Percentiles rank a stretch among this genome's conserved stretches.
Conservation (phyloP, 2,113 vertebrate species). For the Podilymbus podiceps region DNA sequence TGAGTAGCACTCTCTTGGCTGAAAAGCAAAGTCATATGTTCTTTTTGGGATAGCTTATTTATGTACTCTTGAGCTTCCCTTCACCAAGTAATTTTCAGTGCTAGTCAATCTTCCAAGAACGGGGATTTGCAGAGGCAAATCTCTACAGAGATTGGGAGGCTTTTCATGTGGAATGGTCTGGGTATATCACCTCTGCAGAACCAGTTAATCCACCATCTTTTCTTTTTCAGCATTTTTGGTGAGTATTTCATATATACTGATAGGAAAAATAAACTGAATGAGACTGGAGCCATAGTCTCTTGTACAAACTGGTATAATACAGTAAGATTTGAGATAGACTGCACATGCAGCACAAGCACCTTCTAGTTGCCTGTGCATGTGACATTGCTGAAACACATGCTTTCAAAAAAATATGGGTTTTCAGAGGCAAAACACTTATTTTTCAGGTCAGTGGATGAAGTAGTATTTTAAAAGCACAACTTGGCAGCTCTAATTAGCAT, state of each 20-base stretch:
- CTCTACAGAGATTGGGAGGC: background rate
- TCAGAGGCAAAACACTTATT: background rate
- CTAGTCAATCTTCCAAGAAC: background rate
- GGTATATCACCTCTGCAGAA: background rate
- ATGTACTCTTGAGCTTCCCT: background rate
- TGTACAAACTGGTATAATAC: background rate
- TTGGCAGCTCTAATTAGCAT: background rate
- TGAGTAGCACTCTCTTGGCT: constrained; percentile 2
- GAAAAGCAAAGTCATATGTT: background rate
- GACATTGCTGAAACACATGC: background rate
- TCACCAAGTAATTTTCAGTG: constrained; percentile 26
- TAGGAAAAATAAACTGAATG: background rate
- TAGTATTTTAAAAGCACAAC: background rate
- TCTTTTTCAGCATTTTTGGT: background rate
- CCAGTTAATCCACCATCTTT: constrained; percentile 2
- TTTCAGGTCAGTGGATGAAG: background rate
- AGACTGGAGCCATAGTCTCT: background rate
- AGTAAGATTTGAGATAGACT: background rate
- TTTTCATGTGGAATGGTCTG: background rate
- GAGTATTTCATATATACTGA: background rate
- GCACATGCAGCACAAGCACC: background rate
- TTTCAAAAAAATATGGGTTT: background rate
- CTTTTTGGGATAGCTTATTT: constrained; percentile 23
- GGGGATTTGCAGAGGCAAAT: constrained; percentile 10
- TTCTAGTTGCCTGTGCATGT: background rate